phyloP scores from a whole-genome alignment of 2,113 vertebrate species.

The Stomatorhinus ivindoensis region DNA sequence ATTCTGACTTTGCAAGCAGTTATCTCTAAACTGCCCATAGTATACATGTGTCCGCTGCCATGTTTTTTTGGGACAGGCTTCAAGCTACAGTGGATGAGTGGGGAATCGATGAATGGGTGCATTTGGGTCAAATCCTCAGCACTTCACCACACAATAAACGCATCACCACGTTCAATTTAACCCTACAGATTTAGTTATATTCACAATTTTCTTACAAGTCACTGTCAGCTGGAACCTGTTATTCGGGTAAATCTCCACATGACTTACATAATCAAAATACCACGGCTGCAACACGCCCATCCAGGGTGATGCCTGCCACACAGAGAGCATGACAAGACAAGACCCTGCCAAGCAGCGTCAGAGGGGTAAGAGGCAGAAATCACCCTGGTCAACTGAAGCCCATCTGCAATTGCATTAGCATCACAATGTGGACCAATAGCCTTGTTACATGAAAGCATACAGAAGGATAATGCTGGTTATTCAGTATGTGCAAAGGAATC shows the following conservation, averaged over 20 bases:
- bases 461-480: not conserved
- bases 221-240: constrained; percentile 22
- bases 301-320: not conserved
- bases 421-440: not conserved
- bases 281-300: not conserved
- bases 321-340: not conserved
- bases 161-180: not conserved
- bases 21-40: not conserved
- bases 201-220: not conserved
- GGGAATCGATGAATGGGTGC: not conserved
- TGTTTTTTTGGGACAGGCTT: not conserved
- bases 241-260: not conserved
- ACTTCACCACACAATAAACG: not conserved
- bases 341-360: not conserved
- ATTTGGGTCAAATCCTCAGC: not conserved
- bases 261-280: not conserved
- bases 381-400: not conserved
- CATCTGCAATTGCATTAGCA: not conserved
- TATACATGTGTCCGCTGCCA: not conserved
- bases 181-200: not conserved
- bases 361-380: not conserved
- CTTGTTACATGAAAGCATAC: not conserved
- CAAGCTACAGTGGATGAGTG: not conserved
- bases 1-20: not conserved
- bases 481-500: not conserved